phyloP scores from a whole-genome alignment of 2,113 vertebrate genomes.

The Nyctereutes procyonoides region DNA sequence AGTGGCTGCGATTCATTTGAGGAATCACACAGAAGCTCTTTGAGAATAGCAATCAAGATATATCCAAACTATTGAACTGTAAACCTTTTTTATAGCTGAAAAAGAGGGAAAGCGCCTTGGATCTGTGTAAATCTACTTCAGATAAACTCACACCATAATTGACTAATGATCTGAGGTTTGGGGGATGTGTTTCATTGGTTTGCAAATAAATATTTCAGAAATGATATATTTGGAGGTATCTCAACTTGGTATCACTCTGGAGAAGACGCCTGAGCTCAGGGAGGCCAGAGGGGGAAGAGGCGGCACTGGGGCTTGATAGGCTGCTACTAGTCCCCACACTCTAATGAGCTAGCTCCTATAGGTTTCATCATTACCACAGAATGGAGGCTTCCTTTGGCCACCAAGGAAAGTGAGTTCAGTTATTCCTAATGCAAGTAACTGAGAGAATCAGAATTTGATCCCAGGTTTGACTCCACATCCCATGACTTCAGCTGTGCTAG shows the following conservation, averaged over 20 bases:
- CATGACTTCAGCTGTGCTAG: neutral
- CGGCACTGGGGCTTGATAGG: neutral
- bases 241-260: neutral
- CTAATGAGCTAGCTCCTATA: neutral
- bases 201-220: slow-evolving; percentile 45
- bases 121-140: slow-evolving; percentile 9
- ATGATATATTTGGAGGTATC: neutral
- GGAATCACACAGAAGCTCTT: neutral
- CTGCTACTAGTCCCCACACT: neutral
- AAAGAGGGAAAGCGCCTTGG: neutral
- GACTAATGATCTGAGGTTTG: neutral
- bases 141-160: slow-evolving; percentile 7
- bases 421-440: neutral
- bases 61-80: neutral
- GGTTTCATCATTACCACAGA: neutral
- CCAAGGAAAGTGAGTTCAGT: neutral
- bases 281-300: neutral
- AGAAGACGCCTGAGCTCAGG: neutral
- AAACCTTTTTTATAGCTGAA: neutral
- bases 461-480: neutral
- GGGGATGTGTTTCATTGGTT: neutral
- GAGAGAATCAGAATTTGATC: slow-evolving; percentile 19
- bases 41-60: neutral
- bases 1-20: neutral
- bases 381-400: neutral